Percentiles rank a stretch among this genome's conserved stretches.
These are phyloP conservation scores for Chamaedrilus cognettii DNA, from an alignment of 2,888 invertebrate species.

Conservation along the genomic window DNA sequence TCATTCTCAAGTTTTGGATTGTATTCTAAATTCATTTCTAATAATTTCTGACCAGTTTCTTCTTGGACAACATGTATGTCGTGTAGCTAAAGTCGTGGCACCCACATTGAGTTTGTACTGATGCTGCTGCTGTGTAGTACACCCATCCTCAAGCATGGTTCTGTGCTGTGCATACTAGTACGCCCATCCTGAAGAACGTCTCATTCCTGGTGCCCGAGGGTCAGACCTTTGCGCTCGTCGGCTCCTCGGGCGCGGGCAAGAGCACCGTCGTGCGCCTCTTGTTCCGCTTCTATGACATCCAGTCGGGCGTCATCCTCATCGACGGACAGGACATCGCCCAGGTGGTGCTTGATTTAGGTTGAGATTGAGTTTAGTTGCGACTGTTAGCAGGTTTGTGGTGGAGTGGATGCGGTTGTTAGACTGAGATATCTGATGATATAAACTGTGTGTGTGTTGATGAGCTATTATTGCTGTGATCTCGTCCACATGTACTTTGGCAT, in stretches of 20 bases:
- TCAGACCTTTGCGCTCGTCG: constrained; percentile 54
- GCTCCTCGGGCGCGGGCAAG: constrained; percentile 53
- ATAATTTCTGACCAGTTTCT: not conserved
- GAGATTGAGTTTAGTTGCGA: not conserved
- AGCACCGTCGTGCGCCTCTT: constrained; percentile 60
- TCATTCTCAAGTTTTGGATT: not conserved
- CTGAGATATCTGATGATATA: no score
- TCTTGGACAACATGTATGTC: not conserved
- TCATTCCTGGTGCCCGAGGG: constrained; percentile 55
- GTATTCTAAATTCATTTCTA: not conserved
- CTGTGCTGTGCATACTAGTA: constrained; percentile 44
- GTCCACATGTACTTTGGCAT: not conserved
- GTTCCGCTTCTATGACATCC: constrained; percentile 60
- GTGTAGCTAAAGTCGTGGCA: no score
- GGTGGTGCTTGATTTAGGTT: constrained; percentile 33
- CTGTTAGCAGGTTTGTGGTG: no score
- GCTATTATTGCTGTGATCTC: not conserved
- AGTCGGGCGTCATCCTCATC: constrained; percentile 51
- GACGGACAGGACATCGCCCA: constrained; percentile 55
- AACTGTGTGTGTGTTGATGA: not conserved
- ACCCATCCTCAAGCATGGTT: no score
- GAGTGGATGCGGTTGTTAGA: no score
- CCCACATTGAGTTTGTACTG: no score
- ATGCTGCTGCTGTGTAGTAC: no score
- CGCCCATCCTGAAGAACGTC: constrained; percentile 50